Conservation (phyloP, 2,113 vertebrate genomes). For the Ia io region DNA sequence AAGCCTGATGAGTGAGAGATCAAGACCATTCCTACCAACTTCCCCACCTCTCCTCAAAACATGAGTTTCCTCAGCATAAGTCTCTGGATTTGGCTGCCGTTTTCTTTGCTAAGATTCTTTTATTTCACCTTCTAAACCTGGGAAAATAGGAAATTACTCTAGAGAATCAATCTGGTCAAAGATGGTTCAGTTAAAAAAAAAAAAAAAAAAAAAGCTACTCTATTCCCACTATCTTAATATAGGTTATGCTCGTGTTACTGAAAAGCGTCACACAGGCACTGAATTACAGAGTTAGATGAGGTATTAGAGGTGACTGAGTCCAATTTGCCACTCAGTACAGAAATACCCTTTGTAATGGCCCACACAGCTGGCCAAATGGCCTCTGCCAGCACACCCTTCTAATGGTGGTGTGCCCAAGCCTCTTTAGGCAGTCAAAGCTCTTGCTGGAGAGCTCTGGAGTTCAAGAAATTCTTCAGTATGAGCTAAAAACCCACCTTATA, state of each 20-base stretch:
- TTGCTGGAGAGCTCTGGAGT: not conserved
- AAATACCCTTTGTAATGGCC: not conserved
- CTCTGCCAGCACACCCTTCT: not conserved
- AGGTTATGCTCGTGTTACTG: not conserved
- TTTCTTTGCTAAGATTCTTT: slow-evolving; percentile 1
- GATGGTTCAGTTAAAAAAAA: not conserved
- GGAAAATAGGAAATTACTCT: slow-evolving; percentile 42
- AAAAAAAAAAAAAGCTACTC: slow-evolving; percentile 7
- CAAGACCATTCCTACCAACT: not conserved
- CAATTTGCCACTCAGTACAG: not conserved
- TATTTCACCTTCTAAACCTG: slow-evolving; percentile 25
- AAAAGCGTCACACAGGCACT: slow-evolving; percentile 22
- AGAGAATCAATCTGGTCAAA: slow-evolving; percentile 35
- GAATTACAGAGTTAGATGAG: slow-evolving; percentile 3
- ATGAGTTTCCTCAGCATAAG: not conserved
- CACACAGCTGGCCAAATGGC: not conserved
- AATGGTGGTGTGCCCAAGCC: not conserved
- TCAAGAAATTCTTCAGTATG: slow-evolving; percentile 33
- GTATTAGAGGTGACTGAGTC: not conserved
- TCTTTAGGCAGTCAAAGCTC: not conserved
- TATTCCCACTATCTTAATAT: not conserved
- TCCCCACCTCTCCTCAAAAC: not conserved
- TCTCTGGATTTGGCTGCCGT: not conserved
- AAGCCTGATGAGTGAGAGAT: not conserved
- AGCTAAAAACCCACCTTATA: not conserved